Percentiles rank a stretch among this genome's conserved stretches.
Evolutionary conservation across 2,797 vertebrate species (phyloP).

Genomic region (Lepilemur septentrionalis): DNA sequence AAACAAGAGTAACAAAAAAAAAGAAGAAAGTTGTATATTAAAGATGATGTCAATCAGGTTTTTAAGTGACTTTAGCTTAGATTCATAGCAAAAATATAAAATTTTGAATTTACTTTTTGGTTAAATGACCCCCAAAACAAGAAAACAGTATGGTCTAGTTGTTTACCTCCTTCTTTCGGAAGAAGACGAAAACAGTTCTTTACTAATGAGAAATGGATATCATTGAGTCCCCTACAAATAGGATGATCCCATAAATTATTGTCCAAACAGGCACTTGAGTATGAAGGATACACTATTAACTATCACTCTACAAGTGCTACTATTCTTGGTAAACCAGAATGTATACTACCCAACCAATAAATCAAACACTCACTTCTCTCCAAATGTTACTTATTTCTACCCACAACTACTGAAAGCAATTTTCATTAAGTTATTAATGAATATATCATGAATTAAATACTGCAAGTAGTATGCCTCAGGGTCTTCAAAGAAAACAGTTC

Average conservation of each 20-base stretch:
- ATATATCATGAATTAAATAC: not conserved
- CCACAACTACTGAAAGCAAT: not conserved
- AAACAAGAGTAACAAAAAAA: not conserved
- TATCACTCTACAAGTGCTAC: not conserved
- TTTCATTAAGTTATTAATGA: not conserved
- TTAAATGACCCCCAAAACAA: not conserved
- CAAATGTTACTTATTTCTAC: not conserved
- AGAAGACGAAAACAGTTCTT: not conserved
- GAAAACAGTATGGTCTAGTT: not conserved
- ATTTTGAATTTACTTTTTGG: not conserved
- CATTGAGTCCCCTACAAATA: not conserved
- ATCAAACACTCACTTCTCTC: not conserved
- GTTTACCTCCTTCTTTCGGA: not conserved
- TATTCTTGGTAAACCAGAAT: not conserved
- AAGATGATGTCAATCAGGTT: not conserved
- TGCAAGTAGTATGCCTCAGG: not conserved
- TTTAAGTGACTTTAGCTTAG: not conserved
- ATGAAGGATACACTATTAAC: not conserved
- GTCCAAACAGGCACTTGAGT: not conserved
- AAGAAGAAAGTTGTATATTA: not conserved
- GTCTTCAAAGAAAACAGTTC: not conserved
- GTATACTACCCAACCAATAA: not conserved
- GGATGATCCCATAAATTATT: too few species aligned
- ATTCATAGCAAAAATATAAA: not conserved
- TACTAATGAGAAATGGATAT: not conserved